A percentile compares a stretch with the other conserved stretches of the same genome.
These are phyloP conservation scores for Megaleporinus macrocephalus DNA, from an alignment of 2,113 vertebrate genomes.

Conservation along the genomic window DNA sequence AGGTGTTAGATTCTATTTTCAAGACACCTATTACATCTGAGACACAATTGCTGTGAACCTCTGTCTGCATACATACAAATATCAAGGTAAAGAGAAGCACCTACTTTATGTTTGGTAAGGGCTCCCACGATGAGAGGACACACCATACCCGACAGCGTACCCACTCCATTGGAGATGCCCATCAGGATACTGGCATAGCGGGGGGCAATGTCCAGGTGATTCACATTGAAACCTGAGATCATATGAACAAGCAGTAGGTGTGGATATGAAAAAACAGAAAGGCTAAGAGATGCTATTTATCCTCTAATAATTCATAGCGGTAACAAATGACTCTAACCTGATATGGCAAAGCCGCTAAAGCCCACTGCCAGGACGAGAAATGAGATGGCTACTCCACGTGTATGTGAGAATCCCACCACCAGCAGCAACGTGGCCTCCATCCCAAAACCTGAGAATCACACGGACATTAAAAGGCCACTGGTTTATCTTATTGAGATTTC, in stretches of 20 bases:
- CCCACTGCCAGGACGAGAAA: conserved; percentile 96
- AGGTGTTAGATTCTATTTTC: background rate
- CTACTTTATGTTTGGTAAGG: conserved; percentile 95
- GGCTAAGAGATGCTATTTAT: background rate
- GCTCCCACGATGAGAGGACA: conserved; percentile 96
- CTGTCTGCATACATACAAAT: conserved; percentile 15
- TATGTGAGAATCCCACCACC: conserved; percentile 96
- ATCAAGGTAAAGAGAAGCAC: conserved; percentile 10
- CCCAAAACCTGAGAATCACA: conserved; percentile 87
- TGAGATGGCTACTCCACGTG: conserved; percentile 90
- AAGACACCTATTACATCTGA: background rate
- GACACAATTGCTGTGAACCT: background rate
- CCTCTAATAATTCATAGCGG: conserved; percentile 23
- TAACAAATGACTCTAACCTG: conserved; percentile 79
- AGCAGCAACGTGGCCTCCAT: conserved; percentile 97
- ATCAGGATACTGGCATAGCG: conserved; percentile 98
- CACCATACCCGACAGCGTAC: conserved; percentile 96
- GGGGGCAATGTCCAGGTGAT: conserved; percentile 96
- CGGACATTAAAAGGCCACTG: conserved; percentile 9
- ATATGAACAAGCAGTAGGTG: background rate
- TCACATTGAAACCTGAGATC: conserved; percentile 93
- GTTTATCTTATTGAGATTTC: background rate
- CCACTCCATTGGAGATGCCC: conserved; percentile 97
- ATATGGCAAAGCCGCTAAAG: conserved; percentile 98
- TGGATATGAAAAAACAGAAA: background rate